Evolutionary conservation across 2,888 invertebrate species (phyloP), one percentile per base, ranked within the genome.

Genomic region (Drosophila hawaiiensis): DNA sequence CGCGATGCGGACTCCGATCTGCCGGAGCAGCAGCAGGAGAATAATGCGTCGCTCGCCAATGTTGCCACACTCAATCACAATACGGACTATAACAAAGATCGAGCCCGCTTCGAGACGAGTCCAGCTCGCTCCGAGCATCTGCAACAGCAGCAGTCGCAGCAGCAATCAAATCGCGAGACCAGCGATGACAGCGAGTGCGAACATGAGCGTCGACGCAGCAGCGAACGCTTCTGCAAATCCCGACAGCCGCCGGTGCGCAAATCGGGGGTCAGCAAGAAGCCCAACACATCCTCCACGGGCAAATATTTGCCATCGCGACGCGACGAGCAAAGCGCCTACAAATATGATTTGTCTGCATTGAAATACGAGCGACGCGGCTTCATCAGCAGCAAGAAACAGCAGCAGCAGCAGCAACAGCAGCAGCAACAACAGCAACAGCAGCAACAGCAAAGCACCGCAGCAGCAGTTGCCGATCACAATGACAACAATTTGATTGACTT

Each of bases 191-290:
- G 94, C 78, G 95, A 95, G 67, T 94, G 94, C 83, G 95, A 96
- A 84, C 95, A 95, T 66, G 96, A 96, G 84, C 94, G 94, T 62
- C 92, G 96, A 16, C 94, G 96, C 76, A 95, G 94, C 78, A 95
- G 94, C 83, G 96, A 96, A 90, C 94, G 96, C 61, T 95, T 96
- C 92, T 94, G 96, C 80, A 94, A 95, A 74, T 94, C 95, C 4
- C 93, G 95, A 19, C 94, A 94, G 19, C 94, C 95, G 5, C 94
- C 95, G 55, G 95, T 94, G 28, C 94, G 95, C 49, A 93, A 93
- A 65, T 90, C 92, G 4, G 92, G 93, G 3, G 90, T 93, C 6
- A 90, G 90, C 59, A 93, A 93, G 68, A 93, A 93, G 73, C 86
- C 84, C 25, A 80, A 83, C 81, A 54, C 73, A 54, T 83, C 82